Evolutionary conservation across 2,888 invertebrate genomes (phyloP), one percentile per base, ranked within the genome.

Genomic region (Netelia melanura): DNA sequence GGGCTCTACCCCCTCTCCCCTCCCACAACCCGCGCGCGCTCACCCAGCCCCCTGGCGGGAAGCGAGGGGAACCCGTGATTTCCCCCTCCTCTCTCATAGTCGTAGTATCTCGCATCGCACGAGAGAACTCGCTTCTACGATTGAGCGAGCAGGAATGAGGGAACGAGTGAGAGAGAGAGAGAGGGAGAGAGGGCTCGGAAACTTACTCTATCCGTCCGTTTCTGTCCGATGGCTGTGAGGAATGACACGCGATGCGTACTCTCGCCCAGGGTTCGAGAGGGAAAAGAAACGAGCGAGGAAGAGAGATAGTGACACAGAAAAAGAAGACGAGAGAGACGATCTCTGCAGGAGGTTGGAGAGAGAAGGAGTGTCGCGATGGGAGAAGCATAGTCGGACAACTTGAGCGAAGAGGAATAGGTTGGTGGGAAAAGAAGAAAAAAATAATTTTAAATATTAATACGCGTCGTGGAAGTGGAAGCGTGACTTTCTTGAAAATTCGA

Each of bases 41-140:
- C 79, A 9, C 71, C 14, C 52, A 65, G 80, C 54, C 76, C 65
- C 65, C 61, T 81, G 82, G 81, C 83, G 21, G 61, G 67, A 44
- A 38, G 77, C 58, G 70, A 79, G 83, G 90, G 90, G 89, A 80
- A 90, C 91, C 90, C 91, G 91, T 90, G 91, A 90, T 91, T 90
- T 90, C 92, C 90, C 83, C 92, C 88, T 86, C 86, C 87, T 79
- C 83, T 79, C 44, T 38, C 21, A 23, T 17, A 64, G 14, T 65
- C 82, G 30, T 76, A 78, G 70, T 78, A 67, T 70, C 25, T 76
- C 72, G 62, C 17, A 75, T 81, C 62, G 72, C 67, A 72, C 67
- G 48, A 64, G 72, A 81, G 61, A 64, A 54, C 23, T 48, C 68
- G 81, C 76, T 67, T 68, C 67, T 81, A 68, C 81, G 67, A 72